phyloP scores from a whole-genome alignment of 2,888 invertebrate species.

The Brenthis daphne region DNA sequence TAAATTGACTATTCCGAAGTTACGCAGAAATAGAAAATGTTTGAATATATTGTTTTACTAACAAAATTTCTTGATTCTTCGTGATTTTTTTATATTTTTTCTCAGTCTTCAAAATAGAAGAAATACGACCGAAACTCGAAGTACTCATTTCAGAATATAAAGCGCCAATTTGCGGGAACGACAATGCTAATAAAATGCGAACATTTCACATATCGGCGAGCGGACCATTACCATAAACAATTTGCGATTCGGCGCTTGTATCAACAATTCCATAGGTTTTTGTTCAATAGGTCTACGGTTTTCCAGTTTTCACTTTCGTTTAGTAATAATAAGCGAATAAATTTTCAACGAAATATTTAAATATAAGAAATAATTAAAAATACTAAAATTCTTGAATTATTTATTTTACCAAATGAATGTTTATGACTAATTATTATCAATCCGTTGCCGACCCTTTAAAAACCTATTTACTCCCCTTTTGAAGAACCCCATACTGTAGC shows the following conservation, averaged over 20 bases:
- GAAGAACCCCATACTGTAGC: no score
- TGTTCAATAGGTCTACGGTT: conserved; percentile 40
- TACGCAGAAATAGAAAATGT: background rate
- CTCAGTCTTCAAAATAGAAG: background rate
- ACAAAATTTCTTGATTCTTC: background rate
- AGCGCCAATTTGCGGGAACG: conserved; percentile 43
- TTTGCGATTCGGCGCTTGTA: conserved; percentile 63
- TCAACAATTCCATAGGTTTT: conserved; percentile 62
- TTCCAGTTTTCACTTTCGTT: conserved; percentile 22
- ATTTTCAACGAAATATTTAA: background rate
- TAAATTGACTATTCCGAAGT: conserved; percentile 12
- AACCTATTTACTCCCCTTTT: no score
- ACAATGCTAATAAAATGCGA: conserved; percentile 59
- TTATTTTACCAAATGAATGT: no score
- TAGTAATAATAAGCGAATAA: background rate
- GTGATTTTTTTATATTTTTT: background rate
- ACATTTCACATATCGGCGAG: conserved; percentile 61
- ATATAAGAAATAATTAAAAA: background rate
- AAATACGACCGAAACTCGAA: conserved; percentile 20
- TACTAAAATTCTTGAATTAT: background rate
- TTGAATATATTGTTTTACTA: no score
- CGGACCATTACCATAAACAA: conserved; percentile 68
- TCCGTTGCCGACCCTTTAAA: no score
- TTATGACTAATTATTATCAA: no score
- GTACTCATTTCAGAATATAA: conserved; percentile 41